phyloP scores from a whole-genome alignment of 2,797 vertebrate species.

The Macropus fuliginosus region DNA sequence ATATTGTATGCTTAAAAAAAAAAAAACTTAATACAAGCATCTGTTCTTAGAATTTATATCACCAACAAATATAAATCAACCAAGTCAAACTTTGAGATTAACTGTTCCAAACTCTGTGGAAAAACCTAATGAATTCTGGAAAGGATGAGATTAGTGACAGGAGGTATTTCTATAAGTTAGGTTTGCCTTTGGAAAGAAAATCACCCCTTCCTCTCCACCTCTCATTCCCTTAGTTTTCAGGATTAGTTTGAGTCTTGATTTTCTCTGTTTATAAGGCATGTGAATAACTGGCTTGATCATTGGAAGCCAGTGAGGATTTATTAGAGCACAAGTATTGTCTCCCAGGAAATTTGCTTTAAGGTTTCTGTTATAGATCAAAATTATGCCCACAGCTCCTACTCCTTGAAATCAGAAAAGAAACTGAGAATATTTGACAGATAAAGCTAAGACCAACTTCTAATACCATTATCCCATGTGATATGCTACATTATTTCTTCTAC shows the following conservation, averaged over 20 bases:
- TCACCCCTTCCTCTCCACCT: not conserved
- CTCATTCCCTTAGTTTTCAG: not conserved
- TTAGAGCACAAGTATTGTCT: not conserved
- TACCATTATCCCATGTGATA: not conserved
- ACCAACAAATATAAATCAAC: not conserved
- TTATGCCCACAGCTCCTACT: not conserved
- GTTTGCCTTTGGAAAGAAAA: not conserved
- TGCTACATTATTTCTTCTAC: not conserved
- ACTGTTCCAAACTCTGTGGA: not conserved
- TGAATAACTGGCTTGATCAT: not conserved
- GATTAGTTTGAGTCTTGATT: not conserved
- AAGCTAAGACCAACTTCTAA: not conserved
- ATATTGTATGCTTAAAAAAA: not conserved
- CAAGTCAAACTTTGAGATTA: conserved; percentile 2
- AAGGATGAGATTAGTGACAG: not conserved
- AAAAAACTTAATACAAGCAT: not conserved
- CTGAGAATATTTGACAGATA: not conserved
- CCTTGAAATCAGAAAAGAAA: not conserved
- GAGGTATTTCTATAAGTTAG: not conserved
- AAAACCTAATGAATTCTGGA: not conserved
- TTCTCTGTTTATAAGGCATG: not conserved
- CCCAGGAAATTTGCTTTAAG: not conserved
- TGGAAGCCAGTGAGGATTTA: not conserved
- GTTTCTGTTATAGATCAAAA: not conserved
- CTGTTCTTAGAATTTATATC: not conserved